phyloP scores from a whole-genome alignment of 2,888 invertebrate genomes.

The Steinernema scapterisci region DNA sequence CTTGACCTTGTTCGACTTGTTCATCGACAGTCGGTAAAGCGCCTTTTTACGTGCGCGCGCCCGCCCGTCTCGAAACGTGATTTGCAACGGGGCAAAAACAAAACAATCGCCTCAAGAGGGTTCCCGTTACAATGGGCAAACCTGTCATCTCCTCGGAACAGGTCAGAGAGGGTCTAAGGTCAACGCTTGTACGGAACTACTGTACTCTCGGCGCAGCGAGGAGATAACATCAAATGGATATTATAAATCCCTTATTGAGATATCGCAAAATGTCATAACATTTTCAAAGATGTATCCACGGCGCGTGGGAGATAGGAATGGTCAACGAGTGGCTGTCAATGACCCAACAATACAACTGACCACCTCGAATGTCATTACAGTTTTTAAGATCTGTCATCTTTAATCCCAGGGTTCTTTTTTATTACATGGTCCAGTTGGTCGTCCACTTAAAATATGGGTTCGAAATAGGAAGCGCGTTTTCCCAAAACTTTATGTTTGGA shows the following conservation, averaged over 20 bases:
- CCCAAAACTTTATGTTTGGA: no score
- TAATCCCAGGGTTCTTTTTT: no score
- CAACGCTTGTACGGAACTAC: background rate
- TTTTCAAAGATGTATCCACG: background rate
- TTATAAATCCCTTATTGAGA: constrained; percentile 7
- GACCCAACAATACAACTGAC: background rate
- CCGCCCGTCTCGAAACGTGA: constrained; percentile 1
- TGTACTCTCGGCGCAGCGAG: background rate
- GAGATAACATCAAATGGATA: constrained; percentile 12
- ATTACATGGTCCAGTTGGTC: no score
- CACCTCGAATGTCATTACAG: no score
- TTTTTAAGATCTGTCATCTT: no score
- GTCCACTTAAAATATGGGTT: no score
- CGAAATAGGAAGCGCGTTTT: no score
- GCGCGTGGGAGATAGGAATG: background rate
- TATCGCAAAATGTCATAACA: constrained; percentile 13
- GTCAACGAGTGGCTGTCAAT: background rate
- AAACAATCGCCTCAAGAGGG: background rate
- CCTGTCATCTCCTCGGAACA: background rate
- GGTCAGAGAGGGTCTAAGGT: background rate
- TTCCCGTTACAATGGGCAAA: background rate
- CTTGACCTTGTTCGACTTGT: constrained; percentile 24
- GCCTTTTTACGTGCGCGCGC: background rate
- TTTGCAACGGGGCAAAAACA: background rate
- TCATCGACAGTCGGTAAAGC: constrained; percentile 25